Conservation (phyloP, 2,797 vertebrate species). For the Heterohyrax brucei region DNA sequence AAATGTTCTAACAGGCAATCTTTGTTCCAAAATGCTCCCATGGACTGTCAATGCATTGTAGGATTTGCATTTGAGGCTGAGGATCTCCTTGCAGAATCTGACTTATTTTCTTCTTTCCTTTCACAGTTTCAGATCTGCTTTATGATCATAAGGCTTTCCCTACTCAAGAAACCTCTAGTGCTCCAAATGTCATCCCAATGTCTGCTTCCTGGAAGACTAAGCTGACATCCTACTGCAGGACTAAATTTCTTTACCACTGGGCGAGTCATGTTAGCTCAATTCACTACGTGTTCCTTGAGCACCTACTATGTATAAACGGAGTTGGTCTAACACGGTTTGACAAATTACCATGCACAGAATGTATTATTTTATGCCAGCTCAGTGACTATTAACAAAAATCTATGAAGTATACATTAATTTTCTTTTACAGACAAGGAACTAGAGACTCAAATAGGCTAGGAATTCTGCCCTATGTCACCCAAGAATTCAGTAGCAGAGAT, state of each 20-base stretch:
- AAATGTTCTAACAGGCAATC: background rate
- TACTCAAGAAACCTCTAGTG: background rate
- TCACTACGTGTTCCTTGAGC: background rate
- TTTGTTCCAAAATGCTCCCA: background rate
- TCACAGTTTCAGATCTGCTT: slow-evolving; percentile 44
- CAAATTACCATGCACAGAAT: background rate
- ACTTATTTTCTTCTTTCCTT: slow-evolving; percentile 8
- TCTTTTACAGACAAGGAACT: background rate
- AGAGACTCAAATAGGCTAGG: background rate
- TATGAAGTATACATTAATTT: background rate
- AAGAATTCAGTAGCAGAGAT: slow-evolving; percentile 9
- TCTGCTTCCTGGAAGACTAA: background rate
- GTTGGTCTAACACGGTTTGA: background rate
- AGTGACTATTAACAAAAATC: background rate
- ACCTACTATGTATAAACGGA: background rate
- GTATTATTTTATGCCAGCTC: background rate
- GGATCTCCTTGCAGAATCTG: background rate
- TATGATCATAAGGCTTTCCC: background rate
- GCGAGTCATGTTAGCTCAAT: background rate
- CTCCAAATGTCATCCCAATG: background rate
- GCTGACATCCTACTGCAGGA: background rate
- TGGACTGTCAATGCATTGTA: background rate
- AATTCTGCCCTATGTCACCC: background rate
- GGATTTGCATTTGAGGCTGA: slow-evolving; percentile 37
- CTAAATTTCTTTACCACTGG: background rate